Evolutionary conservation across 2,797 vertebrate genomes (phyloP), one percentile per base, ranked within the genome.

Genomic region (Pseudochaenichthys georgianus): DNA sequence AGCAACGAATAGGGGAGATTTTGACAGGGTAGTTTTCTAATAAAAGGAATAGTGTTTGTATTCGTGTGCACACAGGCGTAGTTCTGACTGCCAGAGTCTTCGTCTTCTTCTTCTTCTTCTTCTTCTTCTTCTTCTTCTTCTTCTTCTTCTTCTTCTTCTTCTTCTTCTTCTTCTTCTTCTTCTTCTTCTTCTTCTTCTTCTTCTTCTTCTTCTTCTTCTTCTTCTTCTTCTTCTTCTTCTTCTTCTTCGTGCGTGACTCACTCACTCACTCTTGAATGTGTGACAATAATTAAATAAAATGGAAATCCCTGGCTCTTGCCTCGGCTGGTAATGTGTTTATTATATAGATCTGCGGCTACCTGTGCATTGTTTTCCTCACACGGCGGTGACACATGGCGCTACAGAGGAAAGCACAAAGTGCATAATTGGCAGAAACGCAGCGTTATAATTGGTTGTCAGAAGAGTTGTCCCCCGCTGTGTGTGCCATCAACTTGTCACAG

Each of bases 1-100:
- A 87, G 66, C 51, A 28, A 28, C 28, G 28, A 28, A 28, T 4
- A 64, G 41, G 57, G 48, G 57, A 81, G 65, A 83, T 64, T 75
- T 58, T 82, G 87, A 87, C 80, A 82, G 69, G 78, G 13, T 23
- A 47, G 47, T 13, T 54, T 69, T 83, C 78, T 60, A 60, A 58
- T 11, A 31, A 19, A 54, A 59, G 70, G 60, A 58, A 57, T 59
- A 70, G 76, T 73, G 50, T 66, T 17, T 3, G 38, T 21, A 34
- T 63, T 21, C 69, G 74, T 70, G 61, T 47, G 45, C 31, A 17
- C 57, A 12, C 50, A 17, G 17, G 34, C 28, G 46, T 64, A 19
- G 57, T 58, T 67, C 28, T 28, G 28, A 28, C 28, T 28, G 28
- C 28, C 1, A 28, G 28, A 28, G 28, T 28, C n/a, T n/a, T n/a